phyloP scores from a whole-genome alignment of 2,113 vertebrate genomes.

The Pomatorhinus ruficollis region DNA sequence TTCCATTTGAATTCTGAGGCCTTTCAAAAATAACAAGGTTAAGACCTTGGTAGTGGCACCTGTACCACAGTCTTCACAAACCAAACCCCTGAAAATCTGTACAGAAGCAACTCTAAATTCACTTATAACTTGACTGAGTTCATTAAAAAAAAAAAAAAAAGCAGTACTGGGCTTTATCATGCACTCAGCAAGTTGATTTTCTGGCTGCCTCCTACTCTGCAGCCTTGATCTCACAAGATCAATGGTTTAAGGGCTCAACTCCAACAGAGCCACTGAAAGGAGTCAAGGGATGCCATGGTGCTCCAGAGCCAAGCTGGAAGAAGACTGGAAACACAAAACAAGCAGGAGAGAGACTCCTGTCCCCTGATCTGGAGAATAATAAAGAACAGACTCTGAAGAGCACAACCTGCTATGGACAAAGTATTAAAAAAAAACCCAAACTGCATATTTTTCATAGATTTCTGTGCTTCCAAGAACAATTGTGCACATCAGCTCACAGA shows the following conservation, averaged over 20 bases:
- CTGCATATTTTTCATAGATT: accelerated
- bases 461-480: background rate
- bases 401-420: background rate
- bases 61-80: background rate
- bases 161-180: background rate
- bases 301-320: background rate
- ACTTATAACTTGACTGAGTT: background rate
- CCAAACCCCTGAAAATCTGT: background rate
- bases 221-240: background rate
- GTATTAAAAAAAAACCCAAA: background rate
- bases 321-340: background rate
- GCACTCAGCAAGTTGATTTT: background rate
- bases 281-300: background rate
- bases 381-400: background rate
- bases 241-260: background rate
- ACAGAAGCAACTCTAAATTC: background rate
- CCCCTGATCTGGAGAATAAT: background rate
- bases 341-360: background rate
- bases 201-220: background rate
- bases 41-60: background rate
- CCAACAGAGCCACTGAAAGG: background rate
- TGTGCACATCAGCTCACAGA: background rate
- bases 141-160: background rate
- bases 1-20: background rate
- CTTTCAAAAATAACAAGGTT: background rate